phyloP scores from a whole-genome alignment of 2,888 invertebrate species.

The Sarcophaga caerulescens region DNA sequence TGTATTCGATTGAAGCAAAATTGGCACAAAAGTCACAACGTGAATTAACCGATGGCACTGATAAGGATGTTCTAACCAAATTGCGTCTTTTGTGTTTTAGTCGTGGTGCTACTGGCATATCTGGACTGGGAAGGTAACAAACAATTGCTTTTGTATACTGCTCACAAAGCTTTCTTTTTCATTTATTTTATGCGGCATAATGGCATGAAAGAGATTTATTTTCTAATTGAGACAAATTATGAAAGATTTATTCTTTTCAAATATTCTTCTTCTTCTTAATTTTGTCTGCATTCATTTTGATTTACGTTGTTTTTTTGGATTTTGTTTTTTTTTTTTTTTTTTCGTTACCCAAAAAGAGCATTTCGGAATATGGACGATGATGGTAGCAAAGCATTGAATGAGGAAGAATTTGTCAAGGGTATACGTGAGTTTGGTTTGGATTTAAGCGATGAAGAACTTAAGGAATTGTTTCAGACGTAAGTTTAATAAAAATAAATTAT shows the following conservation, averaged over 20 bases:
- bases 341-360: conserved; percentile 82
- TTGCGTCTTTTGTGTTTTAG: conserved; percentile 91
- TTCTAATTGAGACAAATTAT: conserved; percentile 57
- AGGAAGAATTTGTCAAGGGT: conserved; percentile 92
- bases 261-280: neutral
- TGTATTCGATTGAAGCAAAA: conserved; percentile 86
- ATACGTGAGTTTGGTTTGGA: conserved; percentile 90
- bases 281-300: too few relatives aligned
- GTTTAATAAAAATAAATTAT: conserved; percentile 49
- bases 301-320: too few relatives aligned
- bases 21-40: conserved; percentile 89
- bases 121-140: conserved; percentile 90
- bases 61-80: conserved; percentile 90
- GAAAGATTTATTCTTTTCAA: conserved; percentile 43
- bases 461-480: conserved; percentile 78
- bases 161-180: neutral
- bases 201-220: neutral
- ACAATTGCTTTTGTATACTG: neutral
- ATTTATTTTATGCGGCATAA: conserved; percentile 4
- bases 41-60: conserved; percentile 83
- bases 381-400: conserved; percentile 90
- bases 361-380: conserved; percentile 97
- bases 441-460: conserved; percentile 82
- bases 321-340: conserved; percentile 28
- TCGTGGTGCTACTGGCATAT: conserved; percentile 93